These are phyloP conservation scores for Malacosoma neustria DNA, from an alignment of 2,888 invertebrate species.

Conservation along the genomic window DNA sequence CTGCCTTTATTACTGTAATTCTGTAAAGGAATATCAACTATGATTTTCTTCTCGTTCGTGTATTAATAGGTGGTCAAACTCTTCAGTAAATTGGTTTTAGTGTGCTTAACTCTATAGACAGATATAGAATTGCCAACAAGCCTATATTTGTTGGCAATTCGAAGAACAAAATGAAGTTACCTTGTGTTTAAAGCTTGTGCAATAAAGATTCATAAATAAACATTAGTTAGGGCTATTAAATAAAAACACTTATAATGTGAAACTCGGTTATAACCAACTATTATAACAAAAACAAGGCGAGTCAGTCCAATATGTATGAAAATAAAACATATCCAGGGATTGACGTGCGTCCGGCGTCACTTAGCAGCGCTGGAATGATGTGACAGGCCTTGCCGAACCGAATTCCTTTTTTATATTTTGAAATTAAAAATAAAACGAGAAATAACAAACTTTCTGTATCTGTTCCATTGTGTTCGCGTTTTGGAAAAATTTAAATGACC, in stretches of 20 bases:
- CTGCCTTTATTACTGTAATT: constrained; percentile 50
- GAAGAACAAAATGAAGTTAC: too few relatives aligned
- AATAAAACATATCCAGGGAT: constrained; percentile 66
- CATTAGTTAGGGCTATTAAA: constrained; percentile 19
- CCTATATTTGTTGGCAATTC: too few relatives aligned
- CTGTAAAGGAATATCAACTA: too few relatives aligned
- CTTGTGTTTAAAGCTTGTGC: too few relatives aligned
- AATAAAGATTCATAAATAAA: constrained; percentile 20
- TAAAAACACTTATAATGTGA: constrained; percentile 44
- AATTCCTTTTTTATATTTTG: constrained; percentile 63
- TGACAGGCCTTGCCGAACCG: constrained; percentile 71
- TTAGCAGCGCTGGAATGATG: constrained; percentile 74
- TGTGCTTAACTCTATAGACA: too few relatives aligned
- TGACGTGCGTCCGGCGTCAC: constrained; percentile 75
- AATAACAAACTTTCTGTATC: constrained; percentile 48
- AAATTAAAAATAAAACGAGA: constrained; percentile 63
- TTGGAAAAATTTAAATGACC: constrained; percentile 72
- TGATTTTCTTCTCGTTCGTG: too few relatives aligned
- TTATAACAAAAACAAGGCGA: constrained; percentile 64
- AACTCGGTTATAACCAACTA: constrained; percentile 52
- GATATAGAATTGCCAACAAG: too few relatives aligned
- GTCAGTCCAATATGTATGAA: constrained; percentile 63
- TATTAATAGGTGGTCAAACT: too few relatives aligned
- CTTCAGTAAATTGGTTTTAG: too few relatives aligned
- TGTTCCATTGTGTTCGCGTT: constrained; percentile 74